Conservation (phyloP, 2,888 invertebrate genomes). For the Carcina quercana region DNA sequence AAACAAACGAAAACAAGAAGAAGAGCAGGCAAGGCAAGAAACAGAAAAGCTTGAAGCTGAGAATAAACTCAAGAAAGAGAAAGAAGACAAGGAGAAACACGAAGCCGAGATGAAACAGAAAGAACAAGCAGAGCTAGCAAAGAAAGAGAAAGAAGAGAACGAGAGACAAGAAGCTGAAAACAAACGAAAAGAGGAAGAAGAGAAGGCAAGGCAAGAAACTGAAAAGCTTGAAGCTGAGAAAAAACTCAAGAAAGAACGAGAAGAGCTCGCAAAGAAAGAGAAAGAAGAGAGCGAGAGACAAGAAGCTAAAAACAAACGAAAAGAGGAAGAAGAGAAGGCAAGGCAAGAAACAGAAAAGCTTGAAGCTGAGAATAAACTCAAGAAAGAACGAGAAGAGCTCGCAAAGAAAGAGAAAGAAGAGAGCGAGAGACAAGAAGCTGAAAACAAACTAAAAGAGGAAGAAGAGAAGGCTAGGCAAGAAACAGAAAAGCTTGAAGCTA, state of each 20-base stretch:
- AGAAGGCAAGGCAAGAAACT: conserved; percentile 5
- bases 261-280: conserved; percentile 3
- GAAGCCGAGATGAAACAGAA: conserved; percentile 12
- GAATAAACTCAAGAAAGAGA: conserved; percentile 1
- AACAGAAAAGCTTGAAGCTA: conserved; percentile 10
- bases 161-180: conserved; percentile 4
- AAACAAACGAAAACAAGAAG: conserved; percentile 2
- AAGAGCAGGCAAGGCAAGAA: conserved; percentile 7
- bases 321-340: too few species aligned
- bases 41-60: conserved; percentile 10
- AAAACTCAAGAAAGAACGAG: conserved; percentile 1
- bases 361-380: conserved; percentile 8
- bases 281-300: conserved; percentile 7
- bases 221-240: conserved; percentile 10
- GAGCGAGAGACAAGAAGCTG: not conserved
- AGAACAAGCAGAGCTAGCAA: conserved; percentile 8
- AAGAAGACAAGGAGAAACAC: conserved; percentile 11
- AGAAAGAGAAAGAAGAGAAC: conserved; percentile 6
- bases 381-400: conserved; percentile 14
- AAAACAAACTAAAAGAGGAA: not conserved
- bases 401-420: conserved; percentile 3
- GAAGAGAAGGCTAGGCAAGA: not conserved
- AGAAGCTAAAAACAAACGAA: conserved; percentile 12
- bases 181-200: conserved; percentile 5
- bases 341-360: conserved; percentile 7